These are phyloP conservation scores for Alca torda DNA, from an alignment of 2,797 vertebrate species.

Conservation along the genomic window DNA sequence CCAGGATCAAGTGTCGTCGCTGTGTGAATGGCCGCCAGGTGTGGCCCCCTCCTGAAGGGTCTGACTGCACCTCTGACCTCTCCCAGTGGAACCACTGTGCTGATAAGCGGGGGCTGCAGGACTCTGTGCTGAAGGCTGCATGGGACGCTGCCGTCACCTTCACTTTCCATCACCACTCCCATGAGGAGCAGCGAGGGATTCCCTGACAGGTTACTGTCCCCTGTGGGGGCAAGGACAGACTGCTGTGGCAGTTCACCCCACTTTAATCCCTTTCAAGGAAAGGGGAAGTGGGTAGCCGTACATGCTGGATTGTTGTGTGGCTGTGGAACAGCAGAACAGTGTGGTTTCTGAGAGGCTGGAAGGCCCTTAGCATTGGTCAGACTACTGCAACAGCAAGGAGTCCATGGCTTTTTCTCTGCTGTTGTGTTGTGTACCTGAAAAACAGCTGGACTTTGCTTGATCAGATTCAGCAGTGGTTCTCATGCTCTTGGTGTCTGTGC, in stretches of 20 bases:
- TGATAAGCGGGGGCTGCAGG: constrained; percentile 87
- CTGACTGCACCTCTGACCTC: constrained; percentile 92
- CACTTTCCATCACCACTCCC: constrained; percentile 92
- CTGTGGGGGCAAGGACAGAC: background rate
- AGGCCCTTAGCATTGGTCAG: background rate
- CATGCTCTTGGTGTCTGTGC: background rate
- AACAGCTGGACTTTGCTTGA: background rate
- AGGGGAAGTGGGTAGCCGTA: background rate
- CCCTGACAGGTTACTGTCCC: constrained; percentile 59
- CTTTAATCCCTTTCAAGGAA: constrained; percentile 8
- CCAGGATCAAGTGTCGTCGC: constrained; percentile 89
- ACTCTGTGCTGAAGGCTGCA: constrained; percentile 87
- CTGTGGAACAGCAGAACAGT: background rate
- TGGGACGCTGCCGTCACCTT: constrained; percentile 93
- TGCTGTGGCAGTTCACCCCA: background rate
- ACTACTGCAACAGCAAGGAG: background rate
- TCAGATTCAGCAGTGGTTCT: background rate
- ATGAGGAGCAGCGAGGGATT: constrained; percentile 87
- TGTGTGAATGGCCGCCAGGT: constrained; percentile 90
- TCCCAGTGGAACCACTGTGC: constrained; percentile 93
- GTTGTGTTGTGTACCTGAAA: background rate
- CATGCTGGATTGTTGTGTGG: background rate
- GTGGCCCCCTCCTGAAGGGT: constrained; percentile 80
- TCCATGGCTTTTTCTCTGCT: background rate
- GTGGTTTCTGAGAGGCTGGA: background rate